Evolutionary conservation across 1,140 invertebrate species (phyloP).

Genomic region (Lordiphosa mommai): DNA sequence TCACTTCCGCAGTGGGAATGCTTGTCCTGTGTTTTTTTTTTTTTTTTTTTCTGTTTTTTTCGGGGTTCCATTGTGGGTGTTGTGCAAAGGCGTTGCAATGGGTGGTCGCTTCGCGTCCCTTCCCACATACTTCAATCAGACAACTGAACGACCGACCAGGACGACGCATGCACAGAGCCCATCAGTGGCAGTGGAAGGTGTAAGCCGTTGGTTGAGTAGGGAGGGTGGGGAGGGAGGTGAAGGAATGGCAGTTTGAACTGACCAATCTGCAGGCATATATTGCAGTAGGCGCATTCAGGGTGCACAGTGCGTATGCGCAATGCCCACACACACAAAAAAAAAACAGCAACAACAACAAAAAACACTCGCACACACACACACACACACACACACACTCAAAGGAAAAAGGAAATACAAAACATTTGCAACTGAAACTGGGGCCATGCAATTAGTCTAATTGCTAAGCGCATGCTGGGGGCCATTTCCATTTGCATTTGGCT

Average conservation of each 20-base stretch:
- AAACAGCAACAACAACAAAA: too few species aligned
- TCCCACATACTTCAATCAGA: slow-evolving; percentile 7
- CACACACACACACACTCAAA: slow-evolving; percentile 4
- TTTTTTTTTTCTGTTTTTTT: slow-evolving; percentile 2
- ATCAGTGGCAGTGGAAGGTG: neutral
- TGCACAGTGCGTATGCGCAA: slow-evolving; percentile 72
- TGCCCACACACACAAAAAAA: slow-evolving; percentile 19
- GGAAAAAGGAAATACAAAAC: neutral
- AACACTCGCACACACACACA: neutral
- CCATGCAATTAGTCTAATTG: slow-evolving; percentile 74
- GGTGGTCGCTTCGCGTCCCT: neutral
- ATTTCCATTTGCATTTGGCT: slow-evolving; percentile 63
- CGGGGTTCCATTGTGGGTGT: slow-evolving; percentile 16
- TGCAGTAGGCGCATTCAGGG: slow-evolving; percentile 61
- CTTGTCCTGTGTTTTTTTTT: neutral
- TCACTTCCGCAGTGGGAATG: neutral
- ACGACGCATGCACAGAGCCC: slow-evolving; percentile 48
- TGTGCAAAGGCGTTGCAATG: slow-evolving; percentile 25
- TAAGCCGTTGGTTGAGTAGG: too few species aligned
- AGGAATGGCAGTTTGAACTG: slow-evolving; percentile 38
- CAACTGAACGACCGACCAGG: slow-evolving; percentile 1
- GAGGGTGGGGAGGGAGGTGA: neutral
- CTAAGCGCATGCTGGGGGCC: slow-evolving; percentile 54
- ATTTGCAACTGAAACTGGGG: slow-evolving; percentile 10
- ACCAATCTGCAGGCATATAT: slow-evolving; percentile 70